Base-by-base conservation (phyloP, 2,113 vertebrate genomes). In the Brevimyrus niger region DNA sequence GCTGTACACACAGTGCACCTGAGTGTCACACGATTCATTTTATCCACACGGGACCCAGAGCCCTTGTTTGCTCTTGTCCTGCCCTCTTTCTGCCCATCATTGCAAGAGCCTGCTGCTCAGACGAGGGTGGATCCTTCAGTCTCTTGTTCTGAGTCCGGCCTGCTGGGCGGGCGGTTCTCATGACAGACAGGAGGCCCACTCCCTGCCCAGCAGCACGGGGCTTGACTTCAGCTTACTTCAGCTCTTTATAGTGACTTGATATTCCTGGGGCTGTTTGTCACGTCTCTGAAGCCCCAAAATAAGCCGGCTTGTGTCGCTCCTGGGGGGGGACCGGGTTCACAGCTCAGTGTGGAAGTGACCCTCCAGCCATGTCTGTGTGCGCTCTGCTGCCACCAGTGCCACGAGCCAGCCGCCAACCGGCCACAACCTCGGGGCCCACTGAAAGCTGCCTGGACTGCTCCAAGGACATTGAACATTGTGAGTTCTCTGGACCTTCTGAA, bases 11-110 rank as follows among this genome's bases (percentile, higher is more conserved):
- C 46, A 87, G 3, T 7, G 84, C 89, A 90, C 84, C 86, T 90
- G 73, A 73, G 90, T 89, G 89, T 83, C 88, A 65, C 88, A 87
- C 91, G 91, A 93, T 91, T 55, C 1, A 42, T 89, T 86, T 47
- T 89, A 80, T 90, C 73, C 86, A 46, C 61, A 86, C 87, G 87
- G 91, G 89, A 91, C 91, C 80, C 80, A 46, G 91, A 92, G 91
- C 91, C 92, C 90, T 90, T 92, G 91, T 92, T 92, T 92, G 90
- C 19, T 13, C 76, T 87, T 89, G 92, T 94, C 13, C 35, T 80
- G 93, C 83, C 31, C 93, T 91, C 93, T 93, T 94, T 93, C 90
- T 61, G 42, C 42, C 27, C 86, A 42, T 38, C 35, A 4, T 42
- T 38, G 15, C 2, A 19, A 80, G 5, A 35, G 15, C 13, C 6